These are phyloP conservation scores for Matsumurasca onukii DNA, from an alignment of 1,140 invertebrate species.

Conservation along the genomic window DNA sequence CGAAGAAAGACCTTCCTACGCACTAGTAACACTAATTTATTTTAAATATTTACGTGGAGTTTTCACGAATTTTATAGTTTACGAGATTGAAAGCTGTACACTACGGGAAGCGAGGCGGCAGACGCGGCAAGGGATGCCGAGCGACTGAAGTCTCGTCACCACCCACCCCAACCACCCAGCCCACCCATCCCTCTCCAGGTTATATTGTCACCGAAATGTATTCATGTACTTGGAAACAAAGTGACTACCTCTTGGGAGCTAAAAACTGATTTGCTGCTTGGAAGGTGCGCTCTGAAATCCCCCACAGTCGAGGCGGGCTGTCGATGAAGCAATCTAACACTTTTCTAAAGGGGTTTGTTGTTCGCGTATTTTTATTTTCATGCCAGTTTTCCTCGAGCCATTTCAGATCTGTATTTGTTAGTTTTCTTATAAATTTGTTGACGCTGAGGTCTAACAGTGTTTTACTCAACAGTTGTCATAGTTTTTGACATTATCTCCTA, in stretches of 20 bases:
- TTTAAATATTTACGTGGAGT: not conserved
- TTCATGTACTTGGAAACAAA: slow-evolving; percentile 11
- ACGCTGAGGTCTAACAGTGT: too few species aligned
- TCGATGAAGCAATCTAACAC: not conserved
- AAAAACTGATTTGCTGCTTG: slow-evolving; percentile 13
- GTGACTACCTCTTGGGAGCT: slow-evolving; percentile 3
- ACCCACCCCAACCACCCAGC: not conserved
- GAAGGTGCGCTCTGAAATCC: not conserved
- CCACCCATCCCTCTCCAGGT: not conserved
- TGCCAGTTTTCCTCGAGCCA: too few species aligned
- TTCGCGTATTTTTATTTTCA: too few species aligned
- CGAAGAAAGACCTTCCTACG: too few species aligned
- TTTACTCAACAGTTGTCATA: too few species aligned
- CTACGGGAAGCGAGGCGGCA: slow-evolving; percentile 12
- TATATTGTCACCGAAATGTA: slow-evolving; percentile 22
- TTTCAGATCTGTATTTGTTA: too few species aligned
- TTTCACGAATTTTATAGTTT: not conserved
- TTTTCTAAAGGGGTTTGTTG: not conserved
- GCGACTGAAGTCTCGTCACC: not conserved
- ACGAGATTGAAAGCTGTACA: not conserved
- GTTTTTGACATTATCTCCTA: too few species aligned
- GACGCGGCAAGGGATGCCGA: slow-evolving; percentile 10
- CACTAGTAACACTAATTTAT: too few species aligned
- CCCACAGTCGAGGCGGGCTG: not conserved
- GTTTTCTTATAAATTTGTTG: too few species aligned